A percentile compares a stretch with the other conserved stretches of the same genome.
Evolutionary conservation across 2,797 vertebrate species (phyloP).

Genomic region (Pygocentrus nattereri): DNA sequence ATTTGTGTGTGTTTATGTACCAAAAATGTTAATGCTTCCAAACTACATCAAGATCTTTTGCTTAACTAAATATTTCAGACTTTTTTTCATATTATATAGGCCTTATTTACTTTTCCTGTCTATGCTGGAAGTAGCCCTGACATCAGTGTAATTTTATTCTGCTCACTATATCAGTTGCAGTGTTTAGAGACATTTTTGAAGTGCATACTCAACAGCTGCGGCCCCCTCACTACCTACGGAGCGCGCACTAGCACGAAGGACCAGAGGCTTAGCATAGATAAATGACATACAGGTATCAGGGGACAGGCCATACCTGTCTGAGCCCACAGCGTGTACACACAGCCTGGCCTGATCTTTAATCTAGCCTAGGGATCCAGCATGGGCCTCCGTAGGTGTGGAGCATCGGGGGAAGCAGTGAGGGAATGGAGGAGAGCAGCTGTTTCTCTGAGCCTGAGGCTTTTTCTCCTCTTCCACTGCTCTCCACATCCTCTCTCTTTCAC

Average conservation of each 20-base stretch:
- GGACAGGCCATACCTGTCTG: conserved; percentile 48
- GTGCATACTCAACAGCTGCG: conserved; percentile 32
- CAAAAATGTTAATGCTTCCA: too few relatives aligned
- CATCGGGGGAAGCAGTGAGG: conserved; percentile 24
- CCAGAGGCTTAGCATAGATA: conserved; percentile 52
- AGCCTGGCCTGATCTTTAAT: conserved; percentile 60
- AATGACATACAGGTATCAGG: conserved; percentile 47
- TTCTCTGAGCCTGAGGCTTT: conserved; percentile 52
- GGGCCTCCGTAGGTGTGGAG: conserved; percentile 46
- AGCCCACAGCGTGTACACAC: conserved; percentile 46
- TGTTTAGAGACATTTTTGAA: conserved; percentile 33
- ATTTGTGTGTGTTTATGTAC: too few relatives aligned
- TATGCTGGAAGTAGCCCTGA: not conserved
- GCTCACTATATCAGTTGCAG: conserved; percentile 30
- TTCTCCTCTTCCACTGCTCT: conserved; percentile 48
- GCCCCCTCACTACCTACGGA: conserved; percentile 39
- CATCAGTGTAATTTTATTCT: not conserved
- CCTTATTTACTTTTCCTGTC: not conserved
- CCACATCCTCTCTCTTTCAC: conserved; percentile 58
- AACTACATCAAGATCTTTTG: too few relatives aligned
- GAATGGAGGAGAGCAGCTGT: conserved; percentile 54
- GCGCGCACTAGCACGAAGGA: conserved; percentile 33
- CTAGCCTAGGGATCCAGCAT: conserved; percentile 56
- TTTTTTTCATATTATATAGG: not conserved
- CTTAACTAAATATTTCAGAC: too few relatives aligned